Conservation (phyloP, 2,797 vertebrate species). For the Momotus momota region DNA sequence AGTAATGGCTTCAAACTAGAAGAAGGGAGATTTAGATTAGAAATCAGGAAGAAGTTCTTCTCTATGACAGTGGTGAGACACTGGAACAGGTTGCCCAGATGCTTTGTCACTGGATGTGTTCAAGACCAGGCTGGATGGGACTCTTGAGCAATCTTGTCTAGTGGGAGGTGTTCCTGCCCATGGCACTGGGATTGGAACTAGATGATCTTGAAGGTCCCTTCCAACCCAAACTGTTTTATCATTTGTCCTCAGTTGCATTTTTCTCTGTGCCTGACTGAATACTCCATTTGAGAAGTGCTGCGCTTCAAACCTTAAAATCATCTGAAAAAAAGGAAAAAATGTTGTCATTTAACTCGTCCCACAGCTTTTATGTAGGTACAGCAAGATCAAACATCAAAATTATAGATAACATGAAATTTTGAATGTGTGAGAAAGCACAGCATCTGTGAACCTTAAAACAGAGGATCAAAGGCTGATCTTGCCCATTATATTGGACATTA, state of each 20-base stretch:
- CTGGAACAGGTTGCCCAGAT: too few relatives aligned
- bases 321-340: not conserved
- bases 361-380: not conserved
- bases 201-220: too few relatives aligned
- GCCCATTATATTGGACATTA: not conserved
- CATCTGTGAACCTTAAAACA: not conserved
- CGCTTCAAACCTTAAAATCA: not conserved
- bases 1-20: too few relatives aligned
- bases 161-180: too few relatives aligned
- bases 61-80: too few relatives aligned
- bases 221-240: not conserved
- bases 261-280: not conserved
- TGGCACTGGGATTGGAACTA: too few relatives aligned
- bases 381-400: not conserved
- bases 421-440: not conserved
- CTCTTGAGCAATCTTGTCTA: too few relatives aligned
- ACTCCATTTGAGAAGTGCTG: not conserved
- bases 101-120: too few relatives aligned
- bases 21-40: too few relatives aligned
- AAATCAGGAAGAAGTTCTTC: too few relatives aligned
- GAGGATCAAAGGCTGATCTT: conserved; percentile 2
- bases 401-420: not conserved
- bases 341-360: not conserved
- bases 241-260: not conserved
- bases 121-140: too few relatives aligned